Evolutionary conservation across 2,888 invertebrate species (phyloP), one percentile per base, ranked within the genome.

Genomic region (Agrotis ipsilon): DNA sequence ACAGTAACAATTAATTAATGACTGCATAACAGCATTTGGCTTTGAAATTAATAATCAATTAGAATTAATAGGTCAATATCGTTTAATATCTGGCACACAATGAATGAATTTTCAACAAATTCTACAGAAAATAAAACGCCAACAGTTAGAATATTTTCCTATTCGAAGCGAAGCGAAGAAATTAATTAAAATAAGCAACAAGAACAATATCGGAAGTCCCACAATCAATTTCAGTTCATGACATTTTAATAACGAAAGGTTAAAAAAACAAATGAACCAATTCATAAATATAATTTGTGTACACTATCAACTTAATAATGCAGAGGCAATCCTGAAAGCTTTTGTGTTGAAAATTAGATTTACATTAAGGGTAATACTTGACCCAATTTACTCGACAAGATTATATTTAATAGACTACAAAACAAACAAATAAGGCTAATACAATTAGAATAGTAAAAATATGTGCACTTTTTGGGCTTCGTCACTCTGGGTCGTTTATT

Each of bases 201-300:
- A 49, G 19, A 55, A 55, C 52, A 73, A 55, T 67, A 60, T 43
- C 43, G 9, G 16, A 52, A 52, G 32, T 43, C 24, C 45, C 58
- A 24, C 5, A 54, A 65, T n/a, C 58, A 68, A 81, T 84, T 84
- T 64, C 58, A 72, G 75, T 72, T 81, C 57, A 32, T 63, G 68
- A 78, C 78, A 67, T 60, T 65, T 63, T 81, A 76, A 68, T 61
- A 77, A 59, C 19, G 27, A 46, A 57, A 45, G 54, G 18, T 49
- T 46, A 61, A 46, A 54, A n/a, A 68, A 81, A 63, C 57, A 66
- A 71, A 63, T 58, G 32, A 39, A 48, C 51, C 48, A 65, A 72
- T 74, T 60, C 59, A 71, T 51, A 60, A 71, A 72, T 39, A 75
- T 58, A 79, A 79, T 82, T 75, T 76, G 49, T 75, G 13, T 54